Evolutionary conservation across 2,888 invertebrate species (phyloP).

Genomic region (Lathronympha strigana): DNA sequence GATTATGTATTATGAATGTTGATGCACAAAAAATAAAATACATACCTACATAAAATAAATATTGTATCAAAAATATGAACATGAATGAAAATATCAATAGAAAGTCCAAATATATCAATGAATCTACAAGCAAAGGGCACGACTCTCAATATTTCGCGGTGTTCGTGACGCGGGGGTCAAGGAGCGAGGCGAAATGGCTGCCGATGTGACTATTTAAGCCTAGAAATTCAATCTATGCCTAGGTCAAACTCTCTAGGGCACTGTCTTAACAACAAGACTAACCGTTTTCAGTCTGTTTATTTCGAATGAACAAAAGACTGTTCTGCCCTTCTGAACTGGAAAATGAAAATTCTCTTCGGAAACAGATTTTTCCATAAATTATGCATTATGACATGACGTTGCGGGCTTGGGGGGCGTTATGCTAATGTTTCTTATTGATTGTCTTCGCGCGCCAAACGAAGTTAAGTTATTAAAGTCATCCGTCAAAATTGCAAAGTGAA

Average conservation of each 20-base stretch:
- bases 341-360: constrained; percentile 38
- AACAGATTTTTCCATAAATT: constrained; percentile 33
- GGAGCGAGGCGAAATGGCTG: constrained; percentile 62
- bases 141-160: constrained; percentile 66
- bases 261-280: constrained; percentile 46
- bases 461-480: constrained; percentile 42
- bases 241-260: constrained; percentile 74
- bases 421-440: constrained; percentile 31
- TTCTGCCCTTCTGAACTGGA: constrained; percentile 47
- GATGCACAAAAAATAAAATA: not conserved
- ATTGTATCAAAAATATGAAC: constrained; percentile 11
- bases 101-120: constrained; percentile 43
- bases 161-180: constrained; percentile 72
- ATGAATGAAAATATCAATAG: constrained; percentile 40
- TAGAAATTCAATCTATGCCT: constrained; percentile 68
- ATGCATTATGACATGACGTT: constrained; percentile 16
- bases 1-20: not conserved
- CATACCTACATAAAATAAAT: constrained; percentile 1
- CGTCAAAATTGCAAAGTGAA: constrained; percentile 72
- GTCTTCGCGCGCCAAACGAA: constrained; percentile 27
- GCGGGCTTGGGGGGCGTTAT: constrained; percentile 34
- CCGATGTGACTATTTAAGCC: constrained; percentile 62
- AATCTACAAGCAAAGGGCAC: constrained; percentile 56
- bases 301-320: constrained; percentile 50
- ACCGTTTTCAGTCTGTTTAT: constrained; percentile 49